A percentile compares a stretch with the other conserved stretches of the same genome.
phyloP scores from a whole-genome alignment of 1,140 invertebrate species.

The Hyposmocoma kahamanoa region DNA sequence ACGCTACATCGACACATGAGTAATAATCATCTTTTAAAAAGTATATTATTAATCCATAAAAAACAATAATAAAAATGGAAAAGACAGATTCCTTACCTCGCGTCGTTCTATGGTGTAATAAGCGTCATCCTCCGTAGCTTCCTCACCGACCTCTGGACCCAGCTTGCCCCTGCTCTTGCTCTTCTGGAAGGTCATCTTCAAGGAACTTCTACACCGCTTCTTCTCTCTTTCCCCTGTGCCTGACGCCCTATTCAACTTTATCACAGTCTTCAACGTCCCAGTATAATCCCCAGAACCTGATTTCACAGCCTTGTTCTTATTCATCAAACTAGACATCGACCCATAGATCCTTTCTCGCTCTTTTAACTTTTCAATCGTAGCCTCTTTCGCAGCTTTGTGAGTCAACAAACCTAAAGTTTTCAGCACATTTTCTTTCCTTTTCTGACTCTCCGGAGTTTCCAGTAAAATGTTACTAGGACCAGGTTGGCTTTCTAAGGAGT shows the following conservation, averaged over 20 bases:
- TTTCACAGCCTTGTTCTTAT: constrained; percentile 69
- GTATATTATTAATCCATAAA: too few species aligned
- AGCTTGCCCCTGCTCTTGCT: constrained; percentile 77
- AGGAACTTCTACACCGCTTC: constrained; percentile 78
- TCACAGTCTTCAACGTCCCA: constrained; percentile 85
- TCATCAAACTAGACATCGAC: constrained; percentile 64
- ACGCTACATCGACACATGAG: too few species aligned
- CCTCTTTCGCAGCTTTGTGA: constrained; percentile 75
- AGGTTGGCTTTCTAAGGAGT: constrained; percentile 39
- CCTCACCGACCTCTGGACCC: constrained; percentile 63
- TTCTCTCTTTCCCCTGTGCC: constrained; percentile 52
- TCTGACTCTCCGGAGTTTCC: constrained; percentile 75
- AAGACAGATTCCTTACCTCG: constrained; percentile 81
- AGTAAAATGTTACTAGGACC: constrained; percentile 48
- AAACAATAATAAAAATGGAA: too few species aligned
- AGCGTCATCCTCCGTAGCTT: constrained; percentile 76
- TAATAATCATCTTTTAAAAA: too few species aligned
- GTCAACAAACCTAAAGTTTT: constrained; percentile 79
- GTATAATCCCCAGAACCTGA: constrained; percentile 75
- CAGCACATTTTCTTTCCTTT: constrained; percentile 77
- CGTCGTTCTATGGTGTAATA: constrained; percentile 83
- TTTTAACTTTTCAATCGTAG: constrained; percentile 71
- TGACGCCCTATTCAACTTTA: constrained; percentile 81
- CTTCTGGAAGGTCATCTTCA: constrained; percentile 88
- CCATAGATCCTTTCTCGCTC: constrained; percentile 77